Conservation (phyloP, 1,140 invertebrate species). For the Drosophila willistoni region DNA sequence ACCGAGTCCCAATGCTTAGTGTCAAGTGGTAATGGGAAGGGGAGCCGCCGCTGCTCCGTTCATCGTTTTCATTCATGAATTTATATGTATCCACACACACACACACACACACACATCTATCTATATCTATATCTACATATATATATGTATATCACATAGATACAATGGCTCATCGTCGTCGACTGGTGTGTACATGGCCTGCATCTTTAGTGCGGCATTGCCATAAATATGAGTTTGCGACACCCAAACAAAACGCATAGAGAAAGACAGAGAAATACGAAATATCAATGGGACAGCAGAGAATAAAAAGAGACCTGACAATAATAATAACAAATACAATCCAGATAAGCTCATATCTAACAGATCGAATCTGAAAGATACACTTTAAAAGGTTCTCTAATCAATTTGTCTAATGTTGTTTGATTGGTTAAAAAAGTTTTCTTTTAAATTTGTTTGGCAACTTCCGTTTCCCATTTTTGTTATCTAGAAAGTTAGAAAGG, state of each 20-base stretch:
- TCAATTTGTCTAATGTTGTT: not conserved
- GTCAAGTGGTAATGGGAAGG: constrained; percentile 1
- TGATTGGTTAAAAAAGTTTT: too few species aligned
- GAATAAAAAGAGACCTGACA: not conserved
- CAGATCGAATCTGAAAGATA: constrained; percentile 7
- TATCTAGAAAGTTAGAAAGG: too few species aligned
- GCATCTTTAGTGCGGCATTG: constrained; percentile 76
- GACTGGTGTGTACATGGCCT: constrained; percentile 61
- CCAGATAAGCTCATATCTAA: constrained; percentile 21
- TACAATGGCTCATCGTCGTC: constrained; percentile 53
- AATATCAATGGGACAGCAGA: constrained; percentile 35
- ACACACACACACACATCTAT: not conserved
- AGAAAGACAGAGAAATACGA: constrained; percentile 28
- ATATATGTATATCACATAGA: constrained; percentile 60
- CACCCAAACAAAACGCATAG: constrained; percentile 26
- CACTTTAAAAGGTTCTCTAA: not conserved
- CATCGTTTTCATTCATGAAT: constrained; percentile 77
- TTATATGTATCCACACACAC: constrained; percentile 48
- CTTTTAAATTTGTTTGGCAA: not conserved
- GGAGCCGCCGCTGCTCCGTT: constrained; percentile 1
- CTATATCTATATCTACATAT: constrained; percentile 34
- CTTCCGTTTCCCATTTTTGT: not conserved
- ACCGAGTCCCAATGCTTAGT: constrained; percentile 3
- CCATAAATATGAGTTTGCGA: constrained; percentile 63
- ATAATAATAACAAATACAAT: constrained; percentile 24